Evolutionary conservation across 2,113 vertebrate genomes (phyloP).

Genomic region (Numida meleagris): DNA sequence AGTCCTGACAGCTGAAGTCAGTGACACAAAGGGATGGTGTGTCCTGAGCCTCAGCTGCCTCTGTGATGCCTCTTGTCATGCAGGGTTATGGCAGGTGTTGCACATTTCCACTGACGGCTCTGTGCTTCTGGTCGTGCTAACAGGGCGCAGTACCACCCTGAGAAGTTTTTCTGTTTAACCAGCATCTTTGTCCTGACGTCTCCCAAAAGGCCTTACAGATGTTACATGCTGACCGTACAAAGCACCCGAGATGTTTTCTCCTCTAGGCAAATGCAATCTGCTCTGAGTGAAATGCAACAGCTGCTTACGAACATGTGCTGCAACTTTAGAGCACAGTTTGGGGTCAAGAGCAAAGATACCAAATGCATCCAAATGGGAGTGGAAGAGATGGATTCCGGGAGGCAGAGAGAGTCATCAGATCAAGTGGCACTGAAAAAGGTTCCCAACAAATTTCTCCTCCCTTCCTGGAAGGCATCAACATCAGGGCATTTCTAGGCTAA

Average conservation of each 20-base stretch:
- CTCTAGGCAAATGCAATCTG: background rate
- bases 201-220: background rate
- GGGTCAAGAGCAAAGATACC: background rate
- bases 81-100: background rate
- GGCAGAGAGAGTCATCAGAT: background rate
- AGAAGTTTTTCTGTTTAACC: background rate
- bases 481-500: background rate
- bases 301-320: conserved; percentile 27
- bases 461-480: background rate
- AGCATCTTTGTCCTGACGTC: background rate
- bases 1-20: background rate
- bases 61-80: background rate
- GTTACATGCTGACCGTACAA: background rate
- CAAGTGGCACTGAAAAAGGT: background rate
- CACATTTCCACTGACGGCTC: background rate
- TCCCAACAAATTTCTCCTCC: background rate
- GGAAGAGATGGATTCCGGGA: background rate
- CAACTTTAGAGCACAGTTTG: background rate
- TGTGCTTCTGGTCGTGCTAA: background rate
- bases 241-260: conserved; percentile 42
- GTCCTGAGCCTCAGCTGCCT: background rate
- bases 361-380: background rate
- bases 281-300: conserved; percentile 38
- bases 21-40: background rate
- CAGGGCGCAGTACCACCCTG: background rate